Conservation (phyloP, 30 jellyfish, hydroid and myxozoan genomes). For the Cassiopea xamachana region DNA sequence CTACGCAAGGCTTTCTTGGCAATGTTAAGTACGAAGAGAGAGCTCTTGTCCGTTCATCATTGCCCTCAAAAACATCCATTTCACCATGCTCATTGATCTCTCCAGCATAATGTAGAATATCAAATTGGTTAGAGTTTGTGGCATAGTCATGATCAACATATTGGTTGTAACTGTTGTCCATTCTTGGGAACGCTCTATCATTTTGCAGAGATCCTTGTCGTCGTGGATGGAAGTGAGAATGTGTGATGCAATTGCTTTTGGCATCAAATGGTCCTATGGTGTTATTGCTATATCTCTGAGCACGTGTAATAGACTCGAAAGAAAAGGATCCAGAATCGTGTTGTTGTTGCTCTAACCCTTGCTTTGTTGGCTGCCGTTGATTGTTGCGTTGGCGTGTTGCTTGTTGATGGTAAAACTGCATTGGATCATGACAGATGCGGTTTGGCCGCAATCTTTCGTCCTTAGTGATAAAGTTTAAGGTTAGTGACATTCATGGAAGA, state of each 20-base stretch:
- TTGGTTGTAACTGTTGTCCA: neutral
- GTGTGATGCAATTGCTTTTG: neutral
- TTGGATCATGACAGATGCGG: neutral
- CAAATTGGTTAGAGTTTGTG: conserved; percentile 31
- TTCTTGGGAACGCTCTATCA: neutral
- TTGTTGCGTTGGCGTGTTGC: neutral
- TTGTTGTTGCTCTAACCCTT: conserved; percentile 31
- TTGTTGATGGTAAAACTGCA: neutral
- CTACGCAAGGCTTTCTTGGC: conserved; percentile 55
- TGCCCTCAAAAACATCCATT: neutral
- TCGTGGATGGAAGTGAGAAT: conserved; percentile 42
- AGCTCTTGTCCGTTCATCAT: conserved; percentile 6
- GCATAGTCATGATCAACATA: conserved; percentile 60
- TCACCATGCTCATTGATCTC: neutral
- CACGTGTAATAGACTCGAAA: conserved; percentile 51
- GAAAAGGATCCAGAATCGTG: conserved; percentile 69
- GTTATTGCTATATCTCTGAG: neutral
- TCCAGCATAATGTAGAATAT: conserved; percentile 66
- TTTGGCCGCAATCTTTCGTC: neutral
- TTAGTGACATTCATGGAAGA: too few species aligned
- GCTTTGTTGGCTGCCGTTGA: conserved; percentile 16
- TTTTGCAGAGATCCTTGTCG: conserved; percentile 23
- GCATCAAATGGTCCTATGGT: neutral
- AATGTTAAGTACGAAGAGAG: conserved; percentile 1
- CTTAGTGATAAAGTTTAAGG: neutral